Base-by-base conservation (phyloP, 2,797 vertebrate genomes). In the Lagodon rhomboides region DNA sequence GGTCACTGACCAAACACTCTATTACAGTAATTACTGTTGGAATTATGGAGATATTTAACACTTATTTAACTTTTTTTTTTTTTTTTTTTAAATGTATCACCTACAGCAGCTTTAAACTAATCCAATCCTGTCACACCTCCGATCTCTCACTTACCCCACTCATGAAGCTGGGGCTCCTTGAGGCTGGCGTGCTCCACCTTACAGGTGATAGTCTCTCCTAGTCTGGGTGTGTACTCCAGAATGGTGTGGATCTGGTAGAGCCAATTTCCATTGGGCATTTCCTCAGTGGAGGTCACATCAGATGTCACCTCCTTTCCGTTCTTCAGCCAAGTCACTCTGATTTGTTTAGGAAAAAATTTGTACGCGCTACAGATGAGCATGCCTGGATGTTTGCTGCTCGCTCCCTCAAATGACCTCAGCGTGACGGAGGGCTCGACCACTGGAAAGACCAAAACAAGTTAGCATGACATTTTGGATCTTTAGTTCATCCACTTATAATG, bases 211-310 rank as follows among this genome's bases (percentile, higher is more conserved):
- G 68, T 91, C 51, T 96, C 94, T 73, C 91, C 89, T 51, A 50
- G 10, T 82, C 3, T 80, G 20, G 95, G 94, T 10, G 85, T 89
- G 17, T 87, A 87, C 56, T 95, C 91, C 84, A 96, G 87, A n/a
- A n/a, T n/a, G 7, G 9, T 92, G 67, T 94, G 73, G 0, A 90
- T 86, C 90, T 96, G 95, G 64, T 96, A 95, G 0, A 92, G 91
- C 94, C 95, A 96, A 68, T 95, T 93, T 38, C 94, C 95, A 51
- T 90, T 87, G 58, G 94, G 22, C 82, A 95, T 69, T 22, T 88
- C 77, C 0, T 83, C 86, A 5, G 78, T 89, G 49, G 70, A 76
- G 0, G 41, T 85, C 75, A 89, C 77, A 50, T 79, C 83, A 11
- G 90, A 77, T 3, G 68, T 47, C 18, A 92, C 15, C 3, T 60